Conservation (phyloP, 30 jellyfish, hydroid and myxozoan species). For the Hydra vulgaris region DNA sequence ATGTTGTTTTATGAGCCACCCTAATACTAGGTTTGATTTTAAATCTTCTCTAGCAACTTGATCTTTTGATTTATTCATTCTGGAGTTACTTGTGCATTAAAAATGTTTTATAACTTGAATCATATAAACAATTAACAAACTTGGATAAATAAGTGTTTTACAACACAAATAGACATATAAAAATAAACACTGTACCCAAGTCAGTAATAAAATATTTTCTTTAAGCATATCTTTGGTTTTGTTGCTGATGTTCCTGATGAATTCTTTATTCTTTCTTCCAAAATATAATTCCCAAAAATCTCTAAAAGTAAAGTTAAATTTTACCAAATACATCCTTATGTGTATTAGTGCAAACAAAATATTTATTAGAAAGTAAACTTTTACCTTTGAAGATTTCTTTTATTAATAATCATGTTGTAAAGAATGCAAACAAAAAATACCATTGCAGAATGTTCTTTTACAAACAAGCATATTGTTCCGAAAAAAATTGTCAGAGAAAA, state of each 20-base stretch:
- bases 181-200: constrained; percentile 17
- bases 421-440: constrained; percentile 58
- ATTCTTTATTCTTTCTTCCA: not conserved
- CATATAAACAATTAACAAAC: too few species aligned
- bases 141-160: too few species aligned
- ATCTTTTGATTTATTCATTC: too few species aligned
- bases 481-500: constrained; percentile 9
- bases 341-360: not conserved
- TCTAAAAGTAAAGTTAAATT: not conserved
- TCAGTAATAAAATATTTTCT: not conserved
- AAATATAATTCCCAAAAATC: not conserved
- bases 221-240: not conserved
- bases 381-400: not conserved
- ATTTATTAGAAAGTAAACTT: not conserved
- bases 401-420: constrained; percentile 17
- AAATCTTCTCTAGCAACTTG: too few species aligned
- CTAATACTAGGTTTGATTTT: too few species aligned
- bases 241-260: not conserved
- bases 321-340: not conserved
- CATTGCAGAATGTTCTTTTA: constrained; percentile 75
- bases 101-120: too few species aligned
- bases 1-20: too few species aligned
- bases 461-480: constrained; percentile 52
- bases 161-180: not conserved
- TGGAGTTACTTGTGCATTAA: too few species aligned